Percentiles rank a stretch among this genome's conserved stretches.
phyloP scores from a whole-genome alignment of 2,113 vertebrate genomes.

The Callithrix jacchus region DNA sequence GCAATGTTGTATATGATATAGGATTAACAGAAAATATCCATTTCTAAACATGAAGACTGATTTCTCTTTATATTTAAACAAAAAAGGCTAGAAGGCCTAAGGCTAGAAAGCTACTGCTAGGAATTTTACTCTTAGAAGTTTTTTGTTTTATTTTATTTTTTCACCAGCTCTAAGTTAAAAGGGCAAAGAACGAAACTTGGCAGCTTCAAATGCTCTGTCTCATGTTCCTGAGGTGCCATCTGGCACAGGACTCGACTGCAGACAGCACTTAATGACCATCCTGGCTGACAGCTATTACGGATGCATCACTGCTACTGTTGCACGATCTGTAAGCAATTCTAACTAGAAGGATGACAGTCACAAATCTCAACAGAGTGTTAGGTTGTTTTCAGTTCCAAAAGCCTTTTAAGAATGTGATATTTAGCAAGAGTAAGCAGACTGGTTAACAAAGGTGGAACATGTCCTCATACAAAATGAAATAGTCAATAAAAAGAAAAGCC shows the following conservation, averaged over 20 bases:
- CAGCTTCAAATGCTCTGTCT: conserved; percentile 59
- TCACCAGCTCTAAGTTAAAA: conserved; percentile 51
- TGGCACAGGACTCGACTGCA: conserved; percentile 56
- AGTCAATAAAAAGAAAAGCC: conserved; percentile 52
- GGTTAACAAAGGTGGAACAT: conserved; percentile 50
- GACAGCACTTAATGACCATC: conserved; percentile 61
- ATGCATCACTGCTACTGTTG: conserved; percentile 37
- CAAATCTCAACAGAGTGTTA: conserved; percentile 55
- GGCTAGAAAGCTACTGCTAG: not conserved
- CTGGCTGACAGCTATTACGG: conserved; percentile 60
- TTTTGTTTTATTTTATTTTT: conserved; percentile 47
- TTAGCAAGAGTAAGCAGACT: conserved; percentile 61
- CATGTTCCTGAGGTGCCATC: conserved; percentile 63
- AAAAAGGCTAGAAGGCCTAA: not conserved
- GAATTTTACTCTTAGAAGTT: not conserved
- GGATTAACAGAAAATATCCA: not conserved
- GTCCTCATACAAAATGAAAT: conserved; percentile 51
- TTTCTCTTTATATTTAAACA: not conserved
- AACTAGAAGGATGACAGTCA: conserved; percentile 65
- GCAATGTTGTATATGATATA: not conserved
- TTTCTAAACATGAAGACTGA: not conserved
- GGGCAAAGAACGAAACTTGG: conserved; percentile 23
- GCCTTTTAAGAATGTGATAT: conserved; percentile 52
- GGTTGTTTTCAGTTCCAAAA: conserved; percentile 52
- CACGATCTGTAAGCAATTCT: conserved; percentile 4